Evolutionary conservation across 1,140 invertebrate species (phyloP).

Genomic region (Bombus waltoni): DNA sequence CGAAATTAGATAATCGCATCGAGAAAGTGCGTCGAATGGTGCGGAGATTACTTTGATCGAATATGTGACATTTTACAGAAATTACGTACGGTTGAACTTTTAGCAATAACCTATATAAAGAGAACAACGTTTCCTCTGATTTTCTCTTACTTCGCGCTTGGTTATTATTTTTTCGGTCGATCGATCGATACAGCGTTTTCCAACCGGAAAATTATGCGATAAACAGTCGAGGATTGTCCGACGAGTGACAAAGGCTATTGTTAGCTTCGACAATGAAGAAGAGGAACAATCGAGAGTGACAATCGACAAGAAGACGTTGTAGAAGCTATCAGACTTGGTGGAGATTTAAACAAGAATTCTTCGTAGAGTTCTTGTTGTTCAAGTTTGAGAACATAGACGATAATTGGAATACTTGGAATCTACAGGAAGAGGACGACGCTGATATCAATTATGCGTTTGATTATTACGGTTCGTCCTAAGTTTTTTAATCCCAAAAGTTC

Average conservation of each 20-base stretch:
- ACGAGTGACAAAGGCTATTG: conserved; percentile 60
- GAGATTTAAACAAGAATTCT: conserved; percentile 9
- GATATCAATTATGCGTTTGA: background rate
- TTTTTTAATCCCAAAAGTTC: background rate
- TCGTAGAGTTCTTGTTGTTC: background rate
- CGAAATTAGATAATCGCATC: too few species aligned
- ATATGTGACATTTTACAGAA: background rate
- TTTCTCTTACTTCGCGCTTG: background rate
- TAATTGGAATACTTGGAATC: background rate
- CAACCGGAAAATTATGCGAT: conserved; percentile 40
- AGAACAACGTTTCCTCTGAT: background rate
- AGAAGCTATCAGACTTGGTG: conserved; percentile 8
- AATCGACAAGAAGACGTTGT: conserved; percentile 52
- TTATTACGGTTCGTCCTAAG: background rate
- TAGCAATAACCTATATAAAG: background rate
- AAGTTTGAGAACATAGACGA: background rate
- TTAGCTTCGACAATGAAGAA: conserved; percentile 39
- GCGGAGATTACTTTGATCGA: too few species aligned
- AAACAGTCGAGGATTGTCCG: conserved; percentile 42
- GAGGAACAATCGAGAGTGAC: conserved; percentile 54
- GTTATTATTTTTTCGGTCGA: conserved; percentile 13
- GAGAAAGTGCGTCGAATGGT: too few species aligned
- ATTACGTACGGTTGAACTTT: background rate
- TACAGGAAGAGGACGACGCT: background rate
- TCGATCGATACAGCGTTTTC: conserved; percentile 45